These are phyloP conservation scores for Vanacampus margaritifer DNA, from an alignment of 2,113 vertebrate genomes.

Conservation along the genomic window DNA sequence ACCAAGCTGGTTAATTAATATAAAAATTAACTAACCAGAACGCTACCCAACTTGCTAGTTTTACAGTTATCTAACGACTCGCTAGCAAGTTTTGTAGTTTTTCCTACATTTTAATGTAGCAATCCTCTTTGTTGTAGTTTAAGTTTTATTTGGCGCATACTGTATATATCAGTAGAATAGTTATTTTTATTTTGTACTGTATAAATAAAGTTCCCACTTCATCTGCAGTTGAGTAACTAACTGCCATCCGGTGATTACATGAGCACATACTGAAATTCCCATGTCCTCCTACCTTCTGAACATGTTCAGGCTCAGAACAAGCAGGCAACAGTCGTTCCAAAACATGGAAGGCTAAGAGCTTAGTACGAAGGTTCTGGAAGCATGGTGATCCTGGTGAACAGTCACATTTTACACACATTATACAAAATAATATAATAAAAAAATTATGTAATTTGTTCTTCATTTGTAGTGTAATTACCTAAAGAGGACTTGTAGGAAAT, in stretches of 20 bases:
- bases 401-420: not conserved
- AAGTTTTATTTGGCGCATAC: not conserved
- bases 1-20: too few relatives aligned
- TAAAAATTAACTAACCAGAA: too few relatives aligned
- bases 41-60: too few relatives aligned
- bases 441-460: not conserved
- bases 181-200: too few relatives aligned
- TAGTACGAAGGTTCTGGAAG: slow-evolving; percentile 75
- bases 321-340: slow-evolving; percentile 74
- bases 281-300: slow-evolving; percentile 65
- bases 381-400: slow-evolving; percentile 55
- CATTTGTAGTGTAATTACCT: slow-evolving; percentile 44
- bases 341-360: slow-evolving; percentile 77
- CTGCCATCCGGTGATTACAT: not conserved
- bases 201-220: too few relatives aligned
- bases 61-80: too few relatives aligned
- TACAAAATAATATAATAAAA: not conserved
- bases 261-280: not conserved
- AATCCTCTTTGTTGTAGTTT: not conserved
- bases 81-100: too few relatives aligned
- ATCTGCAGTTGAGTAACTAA: too few relatives aligned
- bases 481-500: slow-evolving; percentile 70
- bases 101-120: not conserved
- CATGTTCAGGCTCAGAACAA: slow-evolving; percentile 68
- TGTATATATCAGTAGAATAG: too few relatives aligned